These are phyloP conservation scores for Morone chrysops DNA, from an alignment of 2,113 vertebrate species.

Conservation along the genomic window DNA sequence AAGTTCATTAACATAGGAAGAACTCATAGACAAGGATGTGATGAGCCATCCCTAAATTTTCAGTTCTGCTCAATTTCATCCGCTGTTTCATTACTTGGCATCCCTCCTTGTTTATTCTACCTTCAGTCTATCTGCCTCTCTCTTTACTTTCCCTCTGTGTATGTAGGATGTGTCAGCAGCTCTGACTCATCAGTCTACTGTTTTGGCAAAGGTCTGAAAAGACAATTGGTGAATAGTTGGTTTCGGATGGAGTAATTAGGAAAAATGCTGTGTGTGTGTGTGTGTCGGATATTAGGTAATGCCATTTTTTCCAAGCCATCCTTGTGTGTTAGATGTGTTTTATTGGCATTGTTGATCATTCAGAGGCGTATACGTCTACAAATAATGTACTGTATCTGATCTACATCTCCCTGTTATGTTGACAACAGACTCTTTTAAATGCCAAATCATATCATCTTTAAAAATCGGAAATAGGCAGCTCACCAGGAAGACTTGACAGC, in stretches of 20 bases:
- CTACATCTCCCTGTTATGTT: background rate
- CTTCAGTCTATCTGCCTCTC: slow-evolving; percentile 10
- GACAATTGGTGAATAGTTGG: slow-evolving; percentile 15
- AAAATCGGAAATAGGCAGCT: background rate
- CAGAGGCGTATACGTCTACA: background rate
- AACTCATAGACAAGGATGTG: slow-evolving; percentile 4
- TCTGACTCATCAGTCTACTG: slow-evolving; percentile 32
- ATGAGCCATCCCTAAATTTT: slow-evolving; percentile 40
- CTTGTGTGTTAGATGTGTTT: background rate
- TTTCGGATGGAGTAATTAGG: background rate
- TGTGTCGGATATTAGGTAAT: background rate
- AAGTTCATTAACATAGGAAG: slow-evolving; percentile 27
- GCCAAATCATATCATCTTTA: background rate
- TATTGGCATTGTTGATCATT: slow-evolving; percentile 12
- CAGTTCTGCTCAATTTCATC: slow-evolving; percentile 37
- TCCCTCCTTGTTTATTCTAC: background rate
- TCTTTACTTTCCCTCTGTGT: slow-evolving; percentile 23
- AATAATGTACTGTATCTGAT: background rate
- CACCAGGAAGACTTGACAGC: background rate
- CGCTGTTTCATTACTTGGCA: slow-evolving; percentile 34
- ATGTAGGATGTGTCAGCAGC: slow-evolving; percentile 45
- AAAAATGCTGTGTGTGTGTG: background rate
- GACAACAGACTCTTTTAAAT: background rate
- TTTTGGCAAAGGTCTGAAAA: slow-evolving; percentile 31
- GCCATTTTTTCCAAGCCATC: background rate